Evolutionary conservation across 2,113 vertebrate species (phyloP), one percentile per base, ranked within the genome.

Genomic region (Elanoides forficatus): DNA sequence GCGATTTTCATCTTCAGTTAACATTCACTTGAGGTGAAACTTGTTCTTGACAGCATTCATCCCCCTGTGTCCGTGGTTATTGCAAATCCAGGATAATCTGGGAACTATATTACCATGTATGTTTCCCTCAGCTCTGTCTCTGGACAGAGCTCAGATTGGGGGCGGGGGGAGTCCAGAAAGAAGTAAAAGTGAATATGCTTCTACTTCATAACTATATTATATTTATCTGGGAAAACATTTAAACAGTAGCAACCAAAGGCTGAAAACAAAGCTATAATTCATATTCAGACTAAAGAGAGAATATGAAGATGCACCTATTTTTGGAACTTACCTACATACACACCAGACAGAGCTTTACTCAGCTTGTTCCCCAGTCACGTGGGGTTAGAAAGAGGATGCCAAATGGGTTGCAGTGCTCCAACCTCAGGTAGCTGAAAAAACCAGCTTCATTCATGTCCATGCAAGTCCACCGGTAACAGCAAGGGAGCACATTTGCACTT

Each of bases 1-100:
- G 40, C 3, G 3, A 85, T 95, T 82, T 95, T 92, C 85, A 70
- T 80, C 79, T 93, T 93, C 84, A 76, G 84, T 90, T 90, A 96
- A 79, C 62, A 66, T 88, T 80, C 60, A 75, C 63, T 40, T 82
- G 45, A 96, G 53, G 48, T 88, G 66, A 88, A 94, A 80, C 58
- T 82, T 38, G 5, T 16, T 95, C 85, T 82, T 87, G 70, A 95
- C 53, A 85, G 66, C 60, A 72, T 82, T 76, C 66, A 90, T 73
- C 34, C 84, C 48, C 11, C 34, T 81, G 60, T 56, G 66, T n/a
- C 48, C n/a, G 15, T 20, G 18, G 42, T 45, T 93, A 81, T 36
- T 16, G 1, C 42, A 85, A 94, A 94, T 70, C 70, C 88, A 90
- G 71, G 34, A 73, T 82, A 92, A 88, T 56, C 74, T 74, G 88